Evolutionary conservation across 2,888 invertebrate genomes (phyloP).

Genomic region (Caenorhabditis plicata): DNA sequence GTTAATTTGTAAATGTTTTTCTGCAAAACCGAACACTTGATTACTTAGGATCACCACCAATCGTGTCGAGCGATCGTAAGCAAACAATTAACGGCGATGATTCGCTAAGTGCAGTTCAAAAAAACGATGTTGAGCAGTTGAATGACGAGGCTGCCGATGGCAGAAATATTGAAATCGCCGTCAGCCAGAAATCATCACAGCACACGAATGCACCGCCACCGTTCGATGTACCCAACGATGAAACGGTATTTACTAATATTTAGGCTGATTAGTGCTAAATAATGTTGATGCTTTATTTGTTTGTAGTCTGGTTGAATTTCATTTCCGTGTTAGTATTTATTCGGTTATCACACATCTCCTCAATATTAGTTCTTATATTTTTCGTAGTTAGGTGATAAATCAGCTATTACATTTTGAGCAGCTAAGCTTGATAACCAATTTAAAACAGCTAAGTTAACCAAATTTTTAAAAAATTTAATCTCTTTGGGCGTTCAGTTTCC

Average conservation of each 20-base stretch:
- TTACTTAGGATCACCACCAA: constrained; percentile 31
- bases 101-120: constrained; percentile 16
- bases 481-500: too few species aligned
- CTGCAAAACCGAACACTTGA: not conserved
- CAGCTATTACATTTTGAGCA: too few species aligned
- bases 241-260: not conserved
- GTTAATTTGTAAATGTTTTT: too few species aligned
- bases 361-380: too few species aligned
- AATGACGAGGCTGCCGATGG: constrained; percentile 6
- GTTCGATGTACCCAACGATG: constrained; percentile 12
- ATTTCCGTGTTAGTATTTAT: too few species aligned
- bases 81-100: constrained; percentile 21
- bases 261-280: constrained; percentile 3
- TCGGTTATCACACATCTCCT: too few species aligned
- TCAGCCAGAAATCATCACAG: constrained; percentile 32
- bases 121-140: not conserved
- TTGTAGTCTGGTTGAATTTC: too few species aligned
- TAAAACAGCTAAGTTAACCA: too few species aligned
- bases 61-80: constrained; percentile 17
- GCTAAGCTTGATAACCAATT: too few species aligned
- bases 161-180: constrained; percentile 30
- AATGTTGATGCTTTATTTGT: too few species aligned
- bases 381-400: too few species aligned
- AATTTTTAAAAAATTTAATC: too few species aligned
- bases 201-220: constrained; percentile 33